Evolutionary conservation across 2,888 invertebrate species (phyloP).

Genomic region (Eucriotettix oculatus): DNA sequence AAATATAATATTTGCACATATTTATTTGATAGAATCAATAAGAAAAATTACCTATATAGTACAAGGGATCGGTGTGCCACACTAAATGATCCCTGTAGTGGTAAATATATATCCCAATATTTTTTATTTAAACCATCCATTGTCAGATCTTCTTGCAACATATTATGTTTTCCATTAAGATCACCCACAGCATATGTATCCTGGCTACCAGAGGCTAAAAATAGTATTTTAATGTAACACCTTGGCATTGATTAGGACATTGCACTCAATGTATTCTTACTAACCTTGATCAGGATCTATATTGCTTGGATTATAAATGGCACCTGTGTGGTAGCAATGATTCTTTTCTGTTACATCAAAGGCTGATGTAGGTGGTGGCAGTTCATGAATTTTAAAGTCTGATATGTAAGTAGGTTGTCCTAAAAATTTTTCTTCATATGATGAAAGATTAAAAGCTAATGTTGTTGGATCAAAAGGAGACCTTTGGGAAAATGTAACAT

Average conservation of each 20-base stretch:
- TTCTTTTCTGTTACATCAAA: slow-evolving; percentile 9
- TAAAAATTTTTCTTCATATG: not conserved
- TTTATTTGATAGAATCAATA: not conserved
- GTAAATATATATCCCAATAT: slow-evolving; percentile 74
- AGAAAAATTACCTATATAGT: slow-evolving; percentile 42
- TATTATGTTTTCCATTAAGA: slow-evolving; percentile 56
- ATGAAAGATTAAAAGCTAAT: slow-evolving; percentile 39
- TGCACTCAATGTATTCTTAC: not conserved
- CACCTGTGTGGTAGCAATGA: slow-evolving; percentile 33
- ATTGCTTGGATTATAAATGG: slow-evolving; percentile 56
- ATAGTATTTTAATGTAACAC: not conserved
- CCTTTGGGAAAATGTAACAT: slow-evolving; percentile 57
- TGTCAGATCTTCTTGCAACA: slow-evolving; percentile 7
- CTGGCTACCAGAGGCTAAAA: slow-evolving; percentile 44
- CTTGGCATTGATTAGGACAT: not conserved
- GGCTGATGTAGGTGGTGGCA: slow-evolving; percentile 42
- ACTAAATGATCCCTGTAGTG: slow-evolving; percentile 62
- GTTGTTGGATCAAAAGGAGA: slow-evolving; percentile 75
- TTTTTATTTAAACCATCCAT: slow-evolving; percentile 49
- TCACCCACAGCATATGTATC: slow-evolving; percentile 86
- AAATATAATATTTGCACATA: not conserved
- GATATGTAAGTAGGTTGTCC: not conserved
- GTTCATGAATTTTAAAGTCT: slow-evolving; percentile 47
- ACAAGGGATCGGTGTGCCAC: slow-evolving; percentile 67
- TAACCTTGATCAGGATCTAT: slow-evolving; percentile 16